phyloP scores from a whole-genome alignment of 2,797 vertebrate species.

The Oreortyx pictus region DNA sequence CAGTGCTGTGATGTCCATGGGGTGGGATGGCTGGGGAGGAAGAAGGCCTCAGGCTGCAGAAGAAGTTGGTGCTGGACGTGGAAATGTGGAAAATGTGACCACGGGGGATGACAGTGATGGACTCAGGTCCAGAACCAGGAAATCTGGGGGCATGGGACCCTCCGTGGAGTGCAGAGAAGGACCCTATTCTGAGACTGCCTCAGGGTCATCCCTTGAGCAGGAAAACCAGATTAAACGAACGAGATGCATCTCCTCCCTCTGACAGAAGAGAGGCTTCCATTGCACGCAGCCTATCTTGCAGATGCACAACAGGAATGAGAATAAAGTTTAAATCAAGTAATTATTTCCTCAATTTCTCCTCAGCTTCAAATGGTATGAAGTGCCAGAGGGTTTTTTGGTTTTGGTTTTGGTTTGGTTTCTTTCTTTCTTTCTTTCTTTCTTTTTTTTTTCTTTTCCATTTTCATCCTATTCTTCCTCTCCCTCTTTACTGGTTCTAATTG shows the following conservation, averaged over 20 bases:
- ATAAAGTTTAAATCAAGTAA: conserved; percentile 14
- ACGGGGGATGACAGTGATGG: rapidly evolving
- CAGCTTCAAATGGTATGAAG: neutral
- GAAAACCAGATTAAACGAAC: neutral
- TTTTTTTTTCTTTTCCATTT: neutral
- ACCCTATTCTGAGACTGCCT: rapidly evolving
- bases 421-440: neutral
- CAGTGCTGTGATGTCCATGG: neutral
- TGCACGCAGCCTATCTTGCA: neutral
- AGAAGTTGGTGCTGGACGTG: neutral
- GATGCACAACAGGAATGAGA: neutral
- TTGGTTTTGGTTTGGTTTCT: neutral
- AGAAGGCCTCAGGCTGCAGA: neutral
- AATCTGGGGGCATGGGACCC: neutral
- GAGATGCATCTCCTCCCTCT: neutral
- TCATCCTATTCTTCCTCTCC: neutral
- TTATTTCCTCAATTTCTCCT: conserved; percentile 43
- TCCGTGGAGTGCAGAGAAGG: neutral
- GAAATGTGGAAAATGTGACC: neutral
- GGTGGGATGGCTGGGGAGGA: neutral
- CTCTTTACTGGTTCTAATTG: conserved; percentile 41
- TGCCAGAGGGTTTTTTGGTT: neutral
- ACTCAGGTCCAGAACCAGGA: neutral
- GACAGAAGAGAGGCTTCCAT: neutral
- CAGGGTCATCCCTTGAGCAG: neutral